Conservation (phyloP, 2,113 vertebrate genomes). For the Myxocyprinus asiaticus region DNA sequence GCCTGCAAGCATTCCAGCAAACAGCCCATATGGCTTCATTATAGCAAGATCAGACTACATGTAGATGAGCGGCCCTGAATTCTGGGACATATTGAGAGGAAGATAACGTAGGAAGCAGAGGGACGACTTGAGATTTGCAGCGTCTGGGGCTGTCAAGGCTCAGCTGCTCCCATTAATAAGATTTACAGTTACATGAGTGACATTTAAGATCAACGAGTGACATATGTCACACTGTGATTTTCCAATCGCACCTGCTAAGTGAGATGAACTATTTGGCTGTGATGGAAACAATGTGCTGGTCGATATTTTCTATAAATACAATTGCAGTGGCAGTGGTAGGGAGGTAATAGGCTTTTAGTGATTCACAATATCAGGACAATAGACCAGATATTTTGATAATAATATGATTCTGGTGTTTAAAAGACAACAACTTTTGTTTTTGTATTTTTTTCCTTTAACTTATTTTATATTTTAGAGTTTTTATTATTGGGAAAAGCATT, state of each 20-base stretch:
- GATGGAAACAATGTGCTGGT: constrained; percentile 40
- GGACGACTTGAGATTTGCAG: constrained; percentile 61
- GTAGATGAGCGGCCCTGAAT: constrained; percentile 53
- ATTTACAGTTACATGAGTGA: constrained; percentile 41
- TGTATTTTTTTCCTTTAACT: too few species aligned
- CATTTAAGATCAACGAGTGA: constrained; percentile 37
- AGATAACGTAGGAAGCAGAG: constrained; percentile 62
- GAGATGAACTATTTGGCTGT: constrained; percentile 8
- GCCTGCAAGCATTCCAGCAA: constrained; percentile 61
- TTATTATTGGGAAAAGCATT: too few species aligned
- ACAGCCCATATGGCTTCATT: constrained; percentile 63
- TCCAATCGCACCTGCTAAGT: constrained; percentile 25
- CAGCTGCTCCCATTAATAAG: constrained; percentile 66
- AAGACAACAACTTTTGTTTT: too few species aligned
- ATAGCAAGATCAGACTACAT: constrained; percentile 59
- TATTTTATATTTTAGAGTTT: too few species aligned
- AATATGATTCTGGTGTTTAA: not conserved
- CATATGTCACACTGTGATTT: constrained; percentile 38
- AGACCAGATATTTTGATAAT: too few species aligned
- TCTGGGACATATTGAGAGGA: constrained; percentile 65
- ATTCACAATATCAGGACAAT: too few species aligned
- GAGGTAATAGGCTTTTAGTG: too few species aligned
- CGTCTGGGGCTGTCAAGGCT: constrained; percentile 59
- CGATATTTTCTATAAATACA: constrained; percentile 48
- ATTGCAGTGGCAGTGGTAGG: not conserved